Evolutionary conservation across 2,113 vertebrate species (phyloP).

Genomic region (Glareola pratincola): DNA sequence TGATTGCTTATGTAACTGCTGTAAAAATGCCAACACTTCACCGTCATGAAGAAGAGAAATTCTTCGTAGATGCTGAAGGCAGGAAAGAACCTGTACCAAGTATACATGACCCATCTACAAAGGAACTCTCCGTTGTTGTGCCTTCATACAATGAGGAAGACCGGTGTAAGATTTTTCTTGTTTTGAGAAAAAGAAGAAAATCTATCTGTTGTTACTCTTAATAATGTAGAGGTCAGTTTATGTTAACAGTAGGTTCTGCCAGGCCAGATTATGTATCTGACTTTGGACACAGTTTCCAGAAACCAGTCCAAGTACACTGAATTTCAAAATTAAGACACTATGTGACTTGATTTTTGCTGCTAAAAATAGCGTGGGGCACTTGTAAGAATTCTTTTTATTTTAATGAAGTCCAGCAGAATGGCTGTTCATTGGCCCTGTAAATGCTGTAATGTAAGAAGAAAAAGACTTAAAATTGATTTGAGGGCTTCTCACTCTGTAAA

Average conservation of each 20-base stretch:
- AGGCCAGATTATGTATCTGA: neutral
- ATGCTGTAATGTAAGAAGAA: neutral
- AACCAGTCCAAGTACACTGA: neutral
- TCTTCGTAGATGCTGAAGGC: constrained; percentile 76
- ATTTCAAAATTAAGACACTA: neutral
- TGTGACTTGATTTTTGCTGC: neutral
- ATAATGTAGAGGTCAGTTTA: neutral
- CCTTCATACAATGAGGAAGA: constrained; percentile 94
- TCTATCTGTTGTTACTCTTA: neutral
- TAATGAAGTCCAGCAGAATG: neutral
- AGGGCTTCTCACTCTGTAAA: neutral
- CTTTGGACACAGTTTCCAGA: neutral
- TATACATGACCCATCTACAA: constrained; percentile 80
- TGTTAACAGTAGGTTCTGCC: neutral
- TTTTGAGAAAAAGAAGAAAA: constrained; percentile 46
- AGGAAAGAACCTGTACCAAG: constrained; percentile 80
- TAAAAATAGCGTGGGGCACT: neutral
- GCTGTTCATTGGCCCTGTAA: neutral
- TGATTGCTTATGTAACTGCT: constrained; percentile 85
- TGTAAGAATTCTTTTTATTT: neutral
- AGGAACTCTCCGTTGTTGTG: constrained; percentile 88
- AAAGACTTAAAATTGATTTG: neutral
- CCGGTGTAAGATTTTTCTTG: constrained; percentile 69
- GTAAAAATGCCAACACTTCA: constrained; percentile 71
- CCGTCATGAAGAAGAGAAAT: constrained; percentile 81